These are phyloP conservation scores for Papilio xuthus DNA, from an alignment of 1,140 invertebrate genomes.

Conservation along the genomic window DNA sequence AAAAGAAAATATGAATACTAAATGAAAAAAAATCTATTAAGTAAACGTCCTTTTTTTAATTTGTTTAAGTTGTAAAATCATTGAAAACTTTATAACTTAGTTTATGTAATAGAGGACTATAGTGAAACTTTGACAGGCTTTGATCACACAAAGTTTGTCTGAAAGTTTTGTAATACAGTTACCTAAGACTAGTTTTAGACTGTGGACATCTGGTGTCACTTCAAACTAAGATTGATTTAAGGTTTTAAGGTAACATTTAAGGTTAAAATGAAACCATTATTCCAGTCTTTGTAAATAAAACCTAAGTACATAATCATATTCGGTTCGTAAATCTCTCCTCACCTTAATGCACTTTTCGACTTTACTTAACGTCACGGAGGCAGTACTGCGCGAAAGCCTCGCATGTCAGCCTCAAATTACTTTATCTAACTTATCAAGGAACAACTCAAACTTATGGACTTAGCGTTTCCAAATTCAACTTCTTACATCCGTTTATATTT, in stretches of 20 bases:
- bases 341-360: constrained; percentile 13
- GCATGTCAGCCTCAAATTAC: not conserved
- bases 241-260: not conserved
- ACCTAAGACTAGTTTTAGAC: not conserved
- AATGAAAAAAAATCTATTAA: too few relatives aligned
- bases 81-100: too few relatives aligned
- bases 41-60: too few relatives aligned
- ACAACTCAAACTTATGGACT: not conserved
- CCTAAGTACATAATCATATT: not conserved
- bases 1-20: too few relatives aligned
- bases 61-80: too few relatives aligned
- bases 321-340: not conserved
- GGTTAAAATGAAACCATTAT: not conserved
- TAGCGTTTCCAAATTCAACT: not conserved
- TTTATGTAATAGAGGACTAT: not conserved
- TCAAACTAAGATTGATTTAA: not conserved
- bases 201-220: not conserved
- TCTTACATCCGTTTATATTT: not conserved
- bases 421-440: constrained; percentile 17
- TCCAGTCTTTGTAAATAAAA: not conserved
- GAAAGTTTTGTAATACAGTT: constrained; percentile 1
- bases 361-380: not conserved
- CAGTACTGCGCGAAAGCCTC: not conserved
- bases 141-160: not conserved
- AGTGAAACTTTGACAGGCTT: not conserved